Evolutionary conservation across 2,113 vertebrate species (phyloP).

Genomic region (Leucosticte australis): DNA sequence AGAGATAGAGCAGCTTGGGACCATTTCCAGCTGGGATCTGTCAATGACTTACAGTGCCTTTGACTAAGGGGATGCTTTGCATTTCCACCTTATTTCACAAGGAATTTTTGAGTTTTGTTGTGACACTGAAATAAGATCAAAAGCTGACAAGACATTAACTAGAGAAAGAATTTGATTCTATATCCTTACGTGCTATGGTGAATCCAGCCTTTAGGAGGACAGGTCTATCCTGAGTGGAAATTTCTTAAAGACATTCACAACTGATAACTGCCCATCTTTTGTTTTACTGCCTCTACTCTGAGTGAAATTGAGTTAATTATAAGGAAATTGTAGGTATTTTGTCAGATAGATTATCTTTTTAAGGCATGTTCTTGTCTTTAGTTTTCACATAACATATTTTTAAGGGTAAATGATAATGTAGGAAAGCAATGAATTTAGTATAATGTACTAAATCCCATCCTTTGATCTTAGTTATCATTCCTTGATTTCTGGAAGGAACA

Average conservation of each 20-base stretch:
- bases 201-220: background rate
- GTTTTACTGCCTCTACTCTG: background rate
- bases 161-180: background rate
- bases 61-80: background rate
- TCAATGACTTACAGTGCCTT: background rate
- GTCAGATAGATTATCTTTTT: background rate
- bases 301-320: background rate
- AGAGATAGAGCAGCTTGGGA: constrained; percentile 16
- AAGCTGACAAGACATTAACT: background rate
- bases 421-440: background rate
- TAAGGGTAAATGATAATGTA: background rate
- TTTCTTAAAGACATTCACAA: background rate
- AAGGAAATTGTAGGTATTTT: background rate
- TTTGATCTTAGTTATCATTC: constrained; percentile 26
- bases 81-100: background rate
- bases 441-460: background rate
- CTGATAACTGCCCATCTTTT: background rate
- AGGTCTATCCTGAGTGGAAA: background rate
- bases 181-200: background rate
- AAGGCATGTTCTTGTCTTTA: background rate
- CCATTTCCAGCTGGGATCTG: background rate
- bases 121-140: background rate
- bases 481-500: background rate
- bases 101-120: background rate
- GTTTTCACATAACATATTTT: background rate